Conservation (phyloP, 1,140 invertebrate species). For the Doryteuthis pealeii region DNA sequence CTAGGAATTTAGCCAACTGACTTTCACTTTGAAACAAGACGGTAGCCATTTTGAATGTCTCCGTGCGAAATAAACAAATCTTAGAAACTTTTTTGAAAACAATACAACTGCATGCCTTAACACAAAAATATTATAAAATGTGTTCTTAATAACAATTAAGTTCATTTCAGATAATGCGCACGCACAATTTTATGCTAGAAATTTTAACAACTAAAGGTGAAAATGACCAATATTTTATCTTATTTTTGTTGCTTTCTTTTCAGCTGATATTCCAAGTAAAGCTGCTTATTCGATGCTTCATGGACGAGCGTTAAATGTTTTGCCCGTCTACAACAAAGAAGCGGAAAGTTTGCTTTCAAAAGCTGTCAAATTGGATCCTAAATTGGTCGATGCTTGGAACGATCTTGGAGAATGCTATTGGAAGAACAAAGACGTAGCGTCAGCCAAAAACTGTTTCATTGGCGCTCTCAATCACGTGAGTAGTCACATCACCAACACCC, state of each 20-base stretch:
- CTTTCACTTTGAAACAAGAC: too few relatives aligned
- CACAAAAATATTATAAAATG: too few relatives aligned
- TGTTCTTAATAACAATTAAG: too few relatives aligned
- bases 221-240: not conserved
- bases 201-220: too few relatives aligned
- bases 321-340: conserved; percentile 69
- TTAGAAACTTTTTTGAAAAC: too few relatives aligned
- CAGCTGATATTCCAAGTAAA: conserved; percentile 60
- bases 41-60: too few relatives aligned
- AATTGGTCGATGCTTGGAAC: conserved; percentile 83
- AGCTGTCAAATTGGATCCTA: conserved; percentile 83
- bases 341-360: conserved; percentile 77
- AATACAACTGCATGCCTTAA: too few relatives aligned
- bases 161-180: too few relatives aligned
- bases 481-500: too few relatives aligned
- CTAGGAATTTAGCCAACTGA: too few relatives aligned
- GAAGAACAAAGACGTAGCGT: conserved; percentile 80
- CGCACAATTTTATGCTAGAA: too few relatives aligned
- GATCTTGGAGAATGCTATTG: conserved; percentile 87
- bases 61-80: too few relatives aligned
- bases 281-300: conserved; percentile 75
- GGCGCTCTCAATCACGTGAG: conserved; percentile 78
- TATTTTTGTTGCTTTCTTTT: conserved; percentile 26
- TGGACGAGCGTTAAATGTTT: conserved; percentile 77
- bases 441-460: conserved; percentile 83